Conservation (phyloP, 2,113 vertebrate species). For the Rhinoptilus africanus region DNA sequence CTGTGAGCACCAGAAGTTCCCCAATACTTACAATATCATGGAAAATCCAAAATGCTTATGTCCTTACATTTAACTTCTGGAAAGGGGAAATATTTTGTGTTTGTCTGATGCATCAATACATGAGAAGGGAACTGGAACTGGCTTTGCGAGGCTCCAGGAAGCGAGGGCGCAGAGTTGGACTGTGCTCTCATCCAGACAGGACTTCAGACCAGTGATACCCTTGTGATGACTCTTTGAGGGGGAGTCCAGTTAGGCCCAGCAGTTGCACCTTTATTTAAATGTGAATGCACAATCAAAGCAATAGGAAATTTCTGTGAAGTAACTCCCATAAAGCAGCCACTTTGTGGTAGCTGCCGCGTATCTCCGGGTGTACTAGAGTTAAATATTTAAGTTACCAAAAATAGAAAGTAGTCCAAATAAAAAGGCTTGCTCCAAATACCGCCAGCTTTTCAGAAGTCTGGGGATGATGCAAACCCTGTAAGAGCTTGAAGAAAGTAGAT, state of each 20-base stretch:
- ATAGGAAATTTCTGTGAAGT: background rate
- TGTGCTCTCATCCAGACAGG: background rate
- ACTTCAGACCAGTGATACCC: background rate
- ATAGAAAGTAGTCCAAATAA: background rate
- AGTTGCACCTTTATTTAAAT: background rate
- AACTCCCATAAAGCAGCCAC: background rate
- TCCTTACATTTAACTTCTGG: background rate
- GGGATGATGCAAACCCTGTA: background rate
- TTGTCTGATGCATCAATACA: background rate
- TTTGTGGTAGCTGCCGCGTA: background rate
- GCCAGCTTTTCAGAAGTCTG: background rate
- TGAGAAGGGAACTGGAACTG: background rate
- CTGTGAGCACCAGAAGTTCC: background rate
- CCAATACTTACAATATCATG: background rate
- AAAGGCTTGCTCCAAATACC: background rate
- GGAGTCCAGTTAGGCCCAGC: background rate
- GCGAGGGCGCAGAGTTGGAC: fast-evolving
- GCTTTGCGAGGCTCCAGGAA: background rate
- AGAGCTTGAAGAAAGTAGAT: background rate
- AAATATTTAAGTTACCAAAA: background rate
- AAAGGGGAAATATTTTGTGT: background rate
- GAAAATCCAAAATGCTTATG: background rate
- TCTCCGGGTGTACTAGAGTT: background rate
- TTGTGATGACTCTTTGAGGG: background rate
- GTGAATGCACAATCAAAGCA: background rate